These are phyloP conservation scores for Drosophila demipolita DNA, from an alignment of 2,888 invertebrate species.

Conservation along the genomic window DNA sequence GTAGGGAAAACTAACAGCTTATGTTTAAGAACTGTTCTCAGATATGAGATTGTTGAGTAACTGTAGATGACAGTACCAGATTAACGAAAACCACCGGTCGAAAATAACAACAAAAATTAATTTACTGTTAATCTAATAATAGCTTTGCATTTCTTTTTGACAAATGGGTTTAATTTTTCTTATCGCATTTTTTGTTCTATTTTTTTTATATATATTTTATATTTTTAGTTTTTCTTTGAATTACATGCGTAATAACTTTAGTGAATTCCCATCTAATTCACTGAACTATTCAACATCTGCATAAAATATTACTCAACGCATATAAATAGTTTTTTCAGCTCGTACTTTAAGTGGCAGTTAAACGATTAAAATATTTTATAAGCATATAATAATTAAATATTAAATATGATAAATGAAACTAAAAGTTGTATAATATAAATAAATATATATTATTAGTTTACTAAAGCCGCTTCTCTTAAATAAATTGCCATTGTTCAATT, in stretches of 20 bases:
- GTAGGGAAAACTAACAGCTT: neutral
- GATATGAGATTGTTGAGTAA: neutral
- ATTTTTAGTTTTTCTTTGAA: neutral
- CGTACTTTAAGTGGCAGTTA: neutral
- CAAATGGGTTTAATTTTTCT: neutral
- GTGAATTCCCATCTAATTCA: neutral
- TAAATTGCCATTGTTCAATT: neutral
- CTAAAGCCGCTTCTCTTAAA: neutral
- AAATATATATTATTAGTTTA: neutral
- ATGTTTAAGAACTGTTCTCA: neutral
- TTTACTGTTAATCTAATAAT: neutral
- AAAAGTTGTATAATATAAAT: neutral
- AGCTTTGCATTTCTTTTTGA: neutral
- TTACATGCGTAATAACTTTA: neutral
- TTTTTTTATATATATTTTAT: no score
- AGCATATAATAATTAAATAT: no score
- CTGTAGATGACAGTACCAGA: slow-evolving; percentile 1
- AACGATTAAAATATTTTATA: neutral
- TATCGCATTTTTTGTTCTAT: neutral
- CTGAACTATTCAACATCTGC: neutral
- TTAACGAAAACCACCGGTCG: neutral
- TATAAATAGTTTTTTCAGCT: neutral
- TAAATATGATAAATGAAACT: neutral
- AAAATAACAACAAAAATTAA: neutral
- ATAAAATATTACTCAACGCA: neutral